These are phyloP conservation scores for Actinia equina DNA, from an alignment of 64 coral and sea anemone species.

Conservation along the genomic window DNA sequence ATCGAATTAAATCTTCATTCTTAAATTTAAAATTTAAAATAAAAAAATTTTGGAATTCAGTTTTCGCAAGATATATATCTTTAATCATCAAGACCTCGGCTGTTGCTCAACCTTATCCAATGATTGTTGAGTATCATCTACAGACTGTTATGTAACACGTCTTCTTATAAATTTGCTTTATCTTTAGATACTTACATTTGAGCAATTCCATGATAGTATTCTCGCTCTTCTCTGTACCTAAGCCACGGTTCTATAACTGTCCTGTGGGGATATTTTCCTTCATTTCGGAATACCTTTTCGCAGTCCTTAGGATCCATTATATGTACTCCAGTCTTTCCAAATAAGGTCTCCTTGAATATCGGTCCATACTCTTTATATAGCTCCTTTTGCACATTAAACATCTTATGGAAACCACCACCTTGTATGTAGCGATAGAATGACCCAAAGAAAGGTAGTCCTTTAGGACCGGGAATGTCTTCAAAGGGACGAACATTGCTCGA, in stretches of 20 bases:
- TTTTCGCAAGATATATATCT: too few species aligned
- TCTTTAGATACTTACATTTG: too few species aligned
- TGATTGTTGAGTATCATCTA: too few species aligned
- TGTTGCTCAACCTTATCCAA: too few species aligned
- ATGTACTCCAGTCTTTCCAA: not conserved
- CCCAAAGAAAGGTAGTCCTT: conserved; percentile 6
- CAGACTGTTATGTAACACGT: too few species aligned
- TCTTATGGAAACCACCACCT: conserved; percentile 9
- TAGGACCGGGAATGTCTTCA: conserved; percentile 41
- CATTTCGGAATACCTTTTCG: conserved; percentile 36
- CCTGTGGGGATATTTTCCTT: conserved; percentile 47
- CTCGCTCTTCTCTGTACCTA: not conserved
- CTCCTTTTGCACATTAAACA: not conserved
- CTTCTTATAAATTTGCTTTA: too few species aligned
- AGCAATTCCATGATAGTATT: too few species aligned
- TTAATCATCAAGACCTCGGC: too few species aligned
- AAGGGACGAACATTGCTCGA: conserved; percentile 16
- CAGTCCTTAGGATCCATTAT: conserved; percentile 13
- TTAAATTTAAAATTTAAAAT: too few species aligned
- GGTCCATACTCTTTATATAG: conserved; percentile 34
- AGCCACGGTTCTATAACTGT: not conserved
- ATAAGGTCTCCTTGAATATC: conserved; percentile 28
- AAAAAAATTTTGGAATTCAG: too few species aligned
- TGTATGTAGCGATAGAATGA: not conserved
- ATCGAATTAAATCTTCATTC: too few species aligned